Evolutionary conservation across 1,140 invertebrate species (phyloP), one percentile per base, ranked within the genome.

Genomic region (Dinothrombium tinctorium): DNA sequence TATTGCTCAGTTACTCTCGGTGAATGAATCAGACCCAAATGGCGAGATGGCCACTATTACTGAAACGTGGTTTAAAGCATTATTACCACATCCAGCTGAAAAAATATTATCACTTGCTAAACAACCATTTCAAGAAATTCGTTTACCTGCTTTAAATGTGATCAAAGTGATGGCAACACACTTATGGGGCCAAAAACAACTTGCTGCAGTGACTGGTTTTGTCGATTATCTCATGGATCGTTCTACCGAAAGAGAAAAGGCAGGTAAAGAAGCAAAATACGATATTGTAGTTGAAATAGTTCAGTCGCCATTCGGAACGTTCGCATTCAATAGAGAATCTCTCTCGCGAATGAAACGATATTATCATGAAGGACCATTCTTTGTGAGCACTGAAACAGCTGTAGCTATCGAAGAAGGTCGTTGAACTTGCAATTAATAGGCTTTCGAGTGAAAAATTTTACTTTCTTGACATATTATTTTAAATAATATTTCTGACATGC

Each of bases 141-240:
- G 66, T 41, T 47, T 61, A 28, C 60, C 65, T 3, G 63, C 65
- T 22, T 51, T 72, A 3, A 52, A 60, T 21, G 50, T 72, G 20
- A 50, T 73, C 5, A 44, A 50, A 6, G 57, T 59, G 4, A 38
- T 75, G 6, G 59, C 66, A 1, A 50, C 51, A 4, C 66, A 69
- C 51, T 50, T 53, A 9, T 75, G 73, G 73, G 71, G 70, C 4
- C 71, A 73, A 53, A 59, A 66, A 42, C 55, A 61, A 32, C 66
- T 74, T 41, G 63, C 61, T 42, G 54, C 56, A 47, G 51, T 57
- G 41, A 59, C 69, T 62, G 74, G 76, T 22, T 65, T 82, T 25
- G 50, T 73, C 3, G 77, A 82, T 55, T 80, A 72, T 54, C 54
- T 83, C 3, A 52, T 83, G 2, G 71, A 82, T 50, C 59, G 77